Evolutionary conservation across 2,113 vertebrate genomes (phyloP), one percentile per base, ranked within the genome.

Genomic region (Corythornis cristatus): DNA sequence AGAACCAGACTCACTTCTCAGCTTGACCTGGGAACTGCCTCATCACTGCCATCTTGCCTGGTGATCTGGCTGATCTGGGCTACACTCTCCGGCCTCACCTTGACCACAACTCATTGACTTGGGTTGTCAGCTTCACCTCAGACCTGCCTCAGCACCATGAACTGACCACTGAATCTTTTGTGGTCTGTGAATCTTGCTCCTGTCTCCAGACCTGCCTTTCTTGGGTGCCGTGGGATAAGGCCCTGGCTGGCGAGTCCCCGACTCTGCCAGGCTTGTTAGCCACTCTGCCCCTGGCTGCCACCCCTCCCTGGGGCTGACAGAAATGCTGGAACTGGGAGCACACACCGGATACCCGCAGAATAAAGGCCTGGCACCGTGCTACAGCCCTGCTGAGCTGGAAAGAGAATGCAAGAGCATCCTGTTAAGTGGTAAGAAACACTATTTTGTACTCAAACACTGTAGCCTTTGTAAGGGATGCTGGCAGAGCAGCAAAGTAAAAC

Each of bases 391-490:
- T 83, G 91, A 93, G 80, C 1, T 93, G 53, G 83, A 70, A 93
- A 93, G 64, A 85, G 81, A 95, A 93, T 79, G 93, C 94, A 93
- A 96, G 85, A 94, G 94, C 95, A 95, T 94, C 85, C 91, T 93
- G 89, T 88, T 92, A 94, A 95, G 70, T 95, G 82, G 92, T 51
- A 94, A 96, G 80, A 96, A 96, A 93, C 71, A 93, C 91, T 78
- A 72, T 93, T 94, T 79, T 96, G 92, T 93, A 57, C 82, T 77
- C 48, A 16, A 96, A 96, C 94, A 96, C 81, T 95, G 93, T 19
- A 75, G 85, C 28, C 95, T 96, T 96, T 96, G 93, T 96, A 90
- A 94, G 75, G 66, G 46, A 88, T 78, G 71, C 80, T 94, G 92
- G 91, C 94, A 94, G 35, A 89, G 77, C 33, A 85, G 93, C 76